These are phyloP conservation scores for Melanostoma scalare DNA, from an alignment of 2,888 invertebrate genomes.

Conservation along the genomic window DNA sequence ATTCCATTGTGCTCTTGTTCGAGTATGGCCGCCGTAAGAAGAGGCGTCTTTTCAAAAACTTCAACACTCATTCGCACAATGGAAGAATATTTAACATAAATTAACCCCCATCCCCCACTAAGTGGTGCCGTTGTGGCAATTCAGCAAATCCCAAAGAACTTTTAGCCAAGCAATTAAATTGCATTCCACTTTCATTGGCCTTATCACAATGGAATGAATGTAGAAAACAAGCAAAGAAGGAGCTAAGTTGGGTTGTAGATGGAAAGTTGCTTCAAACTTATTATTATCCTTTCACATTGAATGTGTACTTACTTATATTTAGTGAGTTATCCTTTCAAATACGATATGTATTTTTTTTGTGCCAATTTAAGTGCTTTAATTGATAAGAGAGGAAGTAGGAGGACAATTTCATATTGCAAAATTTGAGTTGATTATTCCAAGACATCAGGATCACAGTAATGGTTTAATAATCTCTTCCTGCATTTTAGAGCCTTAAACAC, in stretches of 20 bases:
- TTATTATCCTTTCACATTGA: no score
- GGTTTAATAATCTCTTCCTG: no score
- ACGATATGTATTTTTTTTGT: no score
- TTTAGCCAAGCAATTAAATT: conserved; percentile 49
- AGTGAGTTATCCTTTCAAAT: no score
- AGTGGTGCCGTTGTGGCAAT: not conserved
- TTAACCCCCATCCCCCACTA: conserved; percentile 35
- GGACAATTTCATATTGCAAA: no score
- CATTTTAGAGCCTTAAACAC: no score
- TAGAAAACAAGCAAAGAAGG: not conserved
- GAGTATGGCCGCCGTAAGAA: conserved; percentile 6
- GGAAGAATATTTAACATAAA: conserved; percentile 65
- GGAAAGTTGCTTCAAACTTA: no score
- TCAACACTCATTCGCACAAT: conserved; percentile 49
- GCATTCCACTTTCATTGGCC: conserved; percentile 59
- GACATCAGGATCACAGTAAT: no score
- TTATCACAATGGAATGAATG: conserved; percentile 34
- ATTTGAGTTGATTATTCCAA: no score
- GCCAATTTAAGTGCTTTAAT: no score
- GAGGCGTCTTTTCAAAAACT: conserved; percentile 40
- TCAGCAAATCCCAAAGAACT: conserved; percentile 31
- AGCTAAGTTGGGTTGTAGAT: not conserved
- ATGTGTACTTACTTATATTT: no score
- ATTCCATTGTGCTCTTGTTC: conserved; percentile 53
- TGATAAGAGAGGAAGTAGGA: no score